phyloP scores from a whole-genome alignment of 2,113 vertebrate genomes.

The Aptenodytes forsteri region DNA sequence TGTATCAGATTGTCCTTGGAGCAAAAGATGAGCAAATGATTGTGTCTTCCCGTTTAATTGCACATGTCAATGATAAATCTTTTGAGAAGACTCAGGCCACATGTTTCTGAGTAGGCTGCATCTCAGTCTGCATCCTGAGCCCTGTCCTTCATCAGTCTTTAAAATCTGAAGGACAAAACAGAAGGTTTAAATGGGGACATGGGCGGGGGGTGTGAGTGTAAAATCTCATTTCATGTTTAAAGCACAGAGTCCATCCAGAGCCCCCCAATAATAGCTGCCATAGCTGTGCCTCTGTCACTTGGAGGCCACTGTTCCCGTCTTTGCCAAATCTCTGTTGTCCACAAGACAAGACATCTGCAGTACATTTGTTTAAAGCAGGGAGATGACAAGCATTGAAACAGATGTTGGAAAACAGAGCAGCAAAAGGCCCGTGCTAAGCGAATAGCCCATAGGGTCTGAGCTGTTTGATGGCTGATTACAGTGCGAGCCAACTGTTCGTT shows the following conservation, averaged over 20 bases:
- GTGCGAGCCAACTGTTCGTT: conserved; percentile 16
- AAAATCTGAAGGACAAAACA: neutral
- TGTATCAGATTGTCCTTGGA: neutral
- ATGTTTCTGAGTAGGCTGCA: neutral
- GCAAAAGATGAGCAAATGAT: neutral
- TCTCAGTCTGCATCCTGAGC: neutral
- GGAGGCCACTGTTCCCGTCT: neutral
- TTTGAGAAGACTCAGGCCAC: neutral
- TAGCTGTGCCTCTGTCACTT: neutral
- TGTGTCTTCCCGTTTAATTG: neutral
- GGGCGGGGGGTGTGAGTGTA: neutral
- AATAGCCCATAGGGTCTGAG: conserved; percentile 4
- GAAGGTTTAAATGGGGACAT: neutral
- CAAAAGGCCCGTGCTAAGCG: conserved; percentile 23
- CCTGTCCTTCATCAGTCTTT: neutral
- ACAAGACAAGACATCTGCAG: conserved; percentile 65
- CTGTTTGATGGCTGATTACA: conserved; percentile 55
- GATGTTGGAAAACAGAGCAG: conserved; percentile 63
- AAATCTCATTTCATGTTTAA: neutral
- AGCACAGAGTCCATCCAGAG: neutral
- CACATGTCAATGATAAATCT: neutral
- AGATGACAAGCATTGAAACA: conserved; percentile 67
- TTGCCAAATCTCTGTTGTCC: conserved; percentile 60
- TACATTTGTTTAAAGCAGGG: conserved; percentile 58
- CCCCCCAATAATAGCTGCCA: neutral